Conservation (phyloP, 2,113 vertebrate species). For the Rhea pennata region DNA sequence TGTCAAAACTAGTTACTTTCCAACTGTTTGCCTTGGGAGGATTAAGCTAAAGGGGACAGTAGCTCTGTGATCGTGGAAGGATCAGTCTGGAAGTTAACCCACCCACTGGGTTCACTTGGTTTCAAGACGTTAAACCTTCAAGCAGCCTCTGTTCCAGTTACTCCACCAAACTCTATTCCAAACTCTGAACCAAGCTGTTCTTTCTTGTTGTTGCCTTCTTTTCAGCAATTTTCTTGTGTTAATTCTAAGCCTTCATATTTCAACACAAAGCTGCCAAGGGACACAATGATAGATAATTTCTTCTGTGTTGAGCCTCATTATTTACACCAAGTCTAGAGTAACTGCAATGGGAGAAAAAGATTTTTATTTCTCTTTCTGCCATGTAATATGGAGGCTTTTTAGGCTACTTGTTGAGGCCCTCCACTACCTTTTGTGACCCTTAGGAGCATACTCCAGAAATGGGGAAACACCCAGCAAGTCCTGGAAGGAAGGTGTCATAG, state of each 20-base stretch:
- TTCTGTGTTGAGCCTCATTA: neutral
- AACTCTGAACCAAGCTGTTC: no score
- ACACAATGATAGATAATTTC: neutral
- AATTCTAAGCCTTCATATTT: neutral
- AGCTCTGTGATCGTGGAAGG: neutral
- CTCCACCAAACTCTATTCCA: neutral
- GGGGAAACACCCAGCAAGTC: neutral
- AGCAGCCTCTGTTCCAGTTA: neutral
- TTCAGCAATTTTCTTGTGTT: neutral
- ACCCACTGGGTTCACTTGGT: neutral
- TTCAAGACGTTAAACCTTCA: neutral
- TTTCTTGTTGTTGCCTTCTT: neutral
- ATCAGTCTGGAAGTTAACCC: neutral
- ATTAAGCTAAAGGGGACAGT: neutral
- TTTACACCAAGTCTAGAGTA: neutral
- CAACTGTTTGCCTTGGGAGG: neutral
- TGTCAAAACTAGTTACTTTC: neutral
- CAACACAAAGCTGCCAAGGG: neutral
- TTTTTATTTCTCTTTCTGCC: neutral
- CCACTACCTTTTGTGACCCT: neutral
- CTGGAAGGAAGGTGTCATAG: neutral
- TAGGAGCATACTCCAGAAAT: neutral
- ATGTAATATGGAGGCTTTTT: neutral
- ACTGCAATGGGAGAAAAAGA: neutral
- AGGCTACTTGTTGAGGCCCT: neutral